These are phyloP conservation scores for Hirtodrosophila cameraria DNA, from an alignment of 2,888 invertebrate genomes.

Conservation along the genomic window DNA sequence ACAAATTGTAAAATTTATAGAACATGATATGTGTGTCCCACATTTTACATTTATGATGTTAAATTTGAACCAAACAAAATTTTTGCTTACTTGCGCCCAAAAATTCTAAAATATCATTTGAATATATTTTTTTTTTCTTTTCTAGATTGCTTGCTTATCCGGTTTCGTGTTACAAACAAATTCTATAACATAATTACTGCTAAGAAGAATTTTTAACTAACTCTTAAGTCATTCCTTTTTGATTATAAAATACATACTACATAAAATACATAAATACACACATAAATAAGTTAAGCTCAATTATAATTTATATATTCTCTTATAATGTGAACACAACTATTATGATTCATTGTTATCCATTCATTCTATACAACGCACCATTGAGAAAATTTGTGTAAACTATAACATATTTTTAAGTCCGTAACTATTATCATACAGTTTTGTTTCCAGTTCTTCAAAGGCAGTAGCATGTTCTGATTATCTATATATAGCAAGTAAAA, in stretches of 20 bases:
- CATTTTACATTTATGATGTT: constrained; percentile 41
- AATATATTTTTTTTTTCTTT: constrained; percentile 5
- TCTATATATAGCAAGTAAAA: constrained; percentile 35
- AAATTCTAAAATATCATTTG: constrained; percentile 5
- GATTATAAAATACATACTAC: constrained; percentile 39
- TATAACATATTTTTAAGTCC: constrained; percentile 49
- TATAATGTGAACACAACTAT: constrained; percentile 22
- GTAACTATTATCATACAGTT: constrained; percentile 33
- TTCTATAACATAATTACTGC: constrained; percentile 55
- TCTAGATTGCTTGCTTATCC: constrained; percentile 37
- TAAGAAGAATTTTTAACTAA: constrained; percentile 76
- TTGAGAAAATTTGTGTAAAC: constrained; percentile 46
- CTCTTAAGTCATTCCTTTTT: constrained; percentile 80
- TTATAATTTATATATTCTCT: constrained; percentile 46
- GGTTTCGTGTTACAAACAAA: constrained; percentile 57
- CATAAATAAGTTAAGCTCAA: constrained; percentile 68
- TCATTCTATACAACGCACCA: constrained; percentile 4
- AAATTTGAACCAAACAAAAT: constrained; percentile 43
- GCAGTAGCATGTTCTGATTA: constrained; percentile 61
- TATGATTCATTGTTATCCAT: constrained; percentile 68
- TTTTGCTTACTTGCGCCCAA: constrained; percentile 25
- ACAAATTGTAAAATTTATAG: constrained; percentile 41
- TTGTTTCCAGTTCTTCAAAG: constrained; percentile 59
- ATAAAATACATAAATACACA: constrained; percentile 40
- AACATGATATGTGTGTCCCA: constrained; percentile 2